phyloP scores from a whole-genome alignment of 2,797 vertebrate species.

The Gadopsis marmoratus region DNA sequence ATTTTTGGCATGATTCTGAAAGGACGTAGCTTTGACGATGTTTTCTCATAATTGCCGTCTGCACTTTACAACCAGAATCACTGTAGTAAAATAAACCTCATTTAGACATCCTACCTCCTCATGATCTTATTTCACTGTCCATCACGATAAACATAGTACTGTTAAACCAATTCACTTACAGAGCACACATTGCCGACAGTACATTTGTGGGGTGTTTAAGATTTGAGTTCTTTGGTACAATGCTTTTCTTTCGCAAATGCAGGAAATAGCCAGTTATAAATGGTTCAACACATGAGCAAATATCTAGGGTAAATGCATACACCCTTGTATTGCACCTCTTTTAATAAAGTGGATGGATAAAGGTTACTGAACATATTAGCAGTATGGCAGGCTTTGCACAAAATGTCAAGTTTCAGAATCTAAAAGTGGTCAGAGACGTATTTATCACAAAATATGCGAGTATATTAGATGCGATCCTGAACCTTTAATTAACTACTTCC shows the following conservation, averaged over 20 bases:
- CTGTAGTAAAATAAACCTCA: neutral
- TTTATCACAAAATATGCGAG: constrained; percentile 31
- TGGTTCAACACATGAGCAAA: neutral
- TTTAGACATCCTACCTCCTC: constrained; percentile 3
- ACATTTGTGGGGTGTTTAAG: neutral
- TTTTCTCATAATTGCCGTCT: constrained; percentile 36
- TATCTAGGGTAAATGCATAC: neutral
- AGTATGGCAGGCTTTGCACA: neutral
- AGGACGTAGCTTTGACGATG: constrained; percentile 13
- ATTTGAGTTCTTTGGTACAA: neutral
- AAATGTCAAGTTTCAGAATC: constrained; percentile 24
- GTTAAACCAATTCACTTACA: constrained; percentile 14
- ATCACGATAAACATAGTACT: neutral
- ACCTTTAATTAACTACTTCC: constrained; percentile 52
- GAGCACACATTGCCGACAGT: neutral
- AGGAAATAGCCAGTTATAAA: neutral
- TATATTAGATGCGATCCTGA: constrained; percentile 37
- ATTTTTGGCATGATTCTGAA: constrained; percentile 26
- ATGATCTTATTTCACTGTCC: neutral
- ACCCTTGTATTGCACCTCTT: neutral
- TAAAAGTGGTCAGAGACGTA: constrained; percentile 22
- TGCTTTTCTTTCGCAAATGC: neutral
- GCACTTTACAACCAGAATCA: neutral
- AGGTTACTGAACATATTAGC: constrained; percentile 6
- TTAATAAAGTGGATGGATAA: constrained; percentile 11